Evolutionary conservation across 2,113 vertebrate genomes (phyloP).

Genomic region (Scomber colias): DNA sequence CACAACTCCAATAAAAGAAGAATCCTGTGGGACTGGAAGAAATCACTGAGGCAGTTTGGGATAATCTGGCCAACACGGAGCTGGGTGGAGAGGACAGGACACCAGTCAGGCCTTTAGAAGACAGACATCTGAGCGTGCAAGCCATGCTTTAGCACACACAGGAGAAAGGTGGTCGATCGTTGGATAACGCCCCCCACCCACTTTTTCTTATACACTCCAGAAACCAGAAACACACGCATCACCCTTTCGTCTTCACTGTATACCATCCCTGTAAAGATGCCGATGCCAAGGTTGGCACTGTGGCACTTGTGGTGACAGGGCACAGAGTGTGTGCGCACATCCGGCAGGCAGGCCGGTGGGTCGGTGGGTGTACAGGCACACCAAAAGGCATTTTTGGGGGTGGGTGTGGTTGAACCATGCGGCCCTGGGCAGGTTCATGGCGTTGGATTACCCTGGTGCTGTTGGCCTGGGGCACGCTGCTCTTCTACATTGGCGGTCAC

Average conservation of each 20-base stretch:
- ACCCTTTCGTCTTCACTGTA: constrained; percentile 17
- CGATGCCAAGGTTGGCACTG: constrained; percentile 62
- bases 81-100: constrained; percentile 50
- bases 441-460: constrained; percentile 99
- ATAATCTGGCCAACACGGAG: constrained; percentile 23
- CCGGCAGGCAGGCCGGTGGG: constrained; percentile 52
- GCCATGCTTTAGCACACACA: constrained; percentile 72
- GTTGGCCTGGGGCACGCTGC: constrained; percentile 97
- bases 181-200: constrained; percentile 23
- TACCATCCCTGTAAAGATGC: constrained; percentile 58
- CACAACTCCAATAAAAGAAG: constrained; percentile 36
- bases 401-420: constrained; percentile 89
- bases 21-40: constrained; percentile 35
- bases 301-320: constrained; percentile 76
- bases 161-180: constrained; percentile 41
- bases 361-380: constrained; percentile 58
- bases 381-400: constrained; percentile 52
- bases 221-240: neutral
- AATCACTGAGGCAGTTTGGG: constrained; percentile 23
- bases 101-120: neutral
- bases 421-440: constrained; percentile 99
- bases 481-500: constrained; percentile 98
- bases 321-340: constrained; percentile 53
- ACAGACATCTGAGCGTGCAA: constrained; percentile 19
- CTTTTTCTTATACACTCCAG: constrained; percentile 18